Percentiles rank a stretch among this genome's conserved stretches.
phyloP scores from a whole-genome alignment of 2,113 vertebrate genomes.

The Triplophysa dalaica region DNA sequence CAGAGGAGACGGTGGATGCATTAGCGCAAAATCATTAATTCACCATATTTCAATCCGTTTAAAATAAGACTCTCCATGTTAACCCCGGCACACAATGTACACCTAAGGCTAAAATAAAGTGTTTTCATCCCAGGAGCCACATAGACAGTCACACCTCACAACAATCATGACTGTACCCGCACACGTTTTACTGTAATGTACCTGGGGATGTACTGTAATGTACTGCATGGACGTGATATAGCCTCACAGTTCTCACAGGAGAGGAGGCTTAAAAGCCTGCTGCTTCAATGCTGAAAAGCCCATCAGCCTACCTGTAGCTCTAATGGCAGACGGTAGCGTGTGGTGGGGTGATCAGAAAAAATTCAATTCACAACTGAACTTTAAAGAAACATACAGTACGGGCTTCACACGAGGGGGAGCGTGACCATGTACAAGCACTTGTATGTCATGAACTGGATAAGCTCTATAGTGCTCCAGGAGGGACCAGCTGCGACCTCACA shows the following conservation, averaged over 20 bases:
- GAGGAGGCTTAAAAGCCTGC: slow-evolving; percentile 53
- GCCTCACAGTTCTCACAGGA: slow-evolving; percentile 47
- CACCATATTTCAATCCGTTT: background rate
- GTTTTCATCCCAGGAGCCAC: slow-evolving; percentile 24
- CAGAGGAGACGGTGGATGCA: background rate
- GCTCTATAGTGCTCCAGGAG: slow-evolving; percentile 38
- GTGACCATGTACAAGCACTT: slow-evolving; percentile 34
- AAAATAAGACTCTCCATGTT: background rate
- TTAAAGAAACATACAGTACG: slow-evolving; percentile 27
- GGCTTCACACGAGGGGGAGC: slow-evolving; percentile 25
- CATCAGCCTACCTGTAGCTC: slow-evolving; percentile 52
- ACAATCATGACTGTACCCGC: slow-evolving; percentile 17
- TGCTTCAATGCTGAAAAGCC: slow-evolving; percentile 47
- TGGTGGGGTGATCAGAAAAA: slow-evolving; percentile 47
- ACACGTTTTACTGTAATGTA: slow-evolving; percentile 40
- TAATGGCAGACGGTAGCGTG: slow-evolving; percentile 48
- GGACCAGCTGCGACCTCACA: slow-evolving; percentile 20
- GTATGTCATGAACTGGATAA: slow-evolving; percentile 26
- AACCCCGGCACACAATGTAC: slow-evolving; percentile 2
- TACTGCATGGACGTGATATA: slow-evolving; percentile 32
- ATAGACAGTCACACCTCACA: slow-evolving; percentile 31
- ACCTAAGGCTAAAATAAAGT: slow-evolving; percentile 18
- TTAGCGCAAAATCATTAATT: background rate
- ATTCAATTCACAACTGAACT: slow-evolving; percentile 44
- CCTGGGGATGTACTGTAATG: slow-evolving; percentile 25